Base-by-base conservation (phyloP, 2,888 invertebrate genomes). In the Lasioglossum figueresi region DNA sequence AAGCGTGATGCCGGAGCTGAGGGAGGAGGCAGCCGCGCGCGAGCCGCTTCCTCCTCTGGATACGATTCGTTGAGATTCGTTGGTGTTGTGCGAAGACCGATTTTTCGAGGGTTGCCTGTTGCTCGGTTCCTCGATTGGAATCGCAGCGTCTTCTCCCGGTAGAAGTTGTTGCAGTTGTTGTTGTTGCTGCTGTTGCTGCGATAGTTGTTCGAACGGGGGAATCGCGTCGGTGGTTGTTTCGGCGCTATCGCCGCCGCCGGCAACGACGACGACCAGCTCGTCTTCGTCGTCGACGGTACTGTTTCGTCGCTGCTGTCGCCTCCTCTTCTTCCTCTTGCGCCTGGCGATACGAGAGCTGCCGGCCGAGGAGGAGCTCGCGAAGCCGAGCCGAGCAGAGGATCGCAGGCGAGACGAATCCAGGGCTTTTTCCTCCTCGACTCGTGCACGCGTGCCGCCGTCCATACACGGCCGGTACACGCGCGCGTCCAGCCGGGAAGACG, bases 401-500 rank as follows among this genome's bases (percentile, higher is more conserved):
- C 90, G 90, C 87, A 92, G 88, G 86, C 92, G 92, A 82, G 90
- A 89, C 85, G 92, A 92, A 88, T 91, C 92, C 92, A 89, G 92
- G 91, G 89, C 90, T 91, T 91, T 92, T 89, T 92, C 92, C 92
- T 92, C 90, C 91, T 91, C 90, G 92, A 84, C 88, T 90, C 89
- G 88, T 89, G 91, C 90, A 88, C 90, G 91, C 92, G 92, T 91
- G 89, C 87, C 88, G 89, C 84, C 90, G 88, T 90, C 90, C 90
- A 90, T 90, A 82, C 90, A 91, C 89, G 91, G 91, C 83, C 88
- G 90, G 86, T 89, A 88, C 90, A 90, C 89, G 89, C 91, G 92
- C 90, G 91, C 89, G 89, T 89, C 83, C 90, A 90, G 88, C 88
- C 89, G 90, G 86, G 88, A 88, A 89, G 88, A 90, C 85, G 85